These are phyloP conservation scores for Brenthis ino DNA, from an alignment of 2,888 invertebrate genomes.

Conservation along the genomic window DNA sequence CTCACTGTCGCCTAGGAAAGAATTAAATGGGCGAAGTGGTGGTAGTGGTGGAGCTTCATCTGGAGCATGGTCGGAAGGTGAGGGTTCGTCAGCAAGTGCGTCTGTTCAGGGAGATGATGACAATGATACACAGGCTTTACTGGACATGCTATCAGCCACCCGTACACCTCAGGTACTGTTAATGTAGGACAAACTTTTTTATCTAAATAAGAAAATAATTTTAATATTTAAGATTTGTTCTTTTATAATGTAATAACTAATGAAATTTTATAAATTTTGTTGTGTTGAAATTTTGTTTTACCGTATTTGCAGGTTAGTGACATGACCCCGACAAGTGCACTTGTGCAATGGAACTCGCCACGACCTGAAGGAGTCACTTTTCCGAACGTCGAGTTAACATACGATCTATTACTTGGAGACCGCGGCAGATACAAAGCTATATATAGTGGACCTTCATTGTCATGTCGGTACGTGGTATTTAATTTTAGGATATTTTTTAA, in stretches of 20 bases:
- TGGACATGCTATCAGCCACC: slow-evolving; percentile 88
- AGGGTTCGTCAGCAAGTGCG: slow-evolving; percentile 88
- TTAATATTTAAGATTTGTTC: too few relatives aligned
- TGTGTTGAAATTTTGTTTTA: not conserved
- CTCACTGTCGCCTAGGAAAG: slow-evolving; percentile 87
- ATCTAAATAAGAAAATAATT: not conserved
- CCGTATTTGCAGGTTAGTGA: slow-evolving; percentile 86
- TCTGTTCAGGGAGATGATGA: slow-evolving; percentile 89
- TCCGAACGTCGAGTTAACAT: slow-evolving; percentile 84
- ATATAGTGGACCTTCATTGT: slow-evolving; percentile 89
- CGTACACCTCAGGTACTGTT: slow-evolving; percentile 86
- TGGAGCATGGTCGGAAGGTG: slow-evolving; percentile 88
- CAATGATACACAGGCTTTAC: slow-evolving; percentile 85
- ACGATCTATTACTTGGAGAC: slow-evolving; percentile 91
- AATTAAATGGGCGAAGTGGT: slow-evolving; percentile 78
- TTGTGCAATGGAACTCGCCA: slow-evolving; percentile 90
- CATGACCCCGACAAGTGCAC: slow-evolving; percentile 91
- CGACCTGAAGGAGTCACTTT: slow-evolving; percentile 75
- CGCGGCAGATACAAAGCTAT: slow-evolving; percentile 93
- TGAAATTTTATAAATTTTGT: too few relatives aligned
- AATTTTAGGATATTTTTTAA: not conserved
- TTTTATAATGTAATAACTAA: too few relatives aligned
- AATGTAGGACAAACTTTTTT: not conserved
- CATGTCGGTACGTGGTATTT: slow-evolving; percentile 81
- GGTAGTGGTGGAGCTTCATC: slow-evolving; percentile 84